Evolutionary conservation across 2,113 vertebrate genomes (phyloP).

Genomic region (Puffinus mauretanicus): DNA sequence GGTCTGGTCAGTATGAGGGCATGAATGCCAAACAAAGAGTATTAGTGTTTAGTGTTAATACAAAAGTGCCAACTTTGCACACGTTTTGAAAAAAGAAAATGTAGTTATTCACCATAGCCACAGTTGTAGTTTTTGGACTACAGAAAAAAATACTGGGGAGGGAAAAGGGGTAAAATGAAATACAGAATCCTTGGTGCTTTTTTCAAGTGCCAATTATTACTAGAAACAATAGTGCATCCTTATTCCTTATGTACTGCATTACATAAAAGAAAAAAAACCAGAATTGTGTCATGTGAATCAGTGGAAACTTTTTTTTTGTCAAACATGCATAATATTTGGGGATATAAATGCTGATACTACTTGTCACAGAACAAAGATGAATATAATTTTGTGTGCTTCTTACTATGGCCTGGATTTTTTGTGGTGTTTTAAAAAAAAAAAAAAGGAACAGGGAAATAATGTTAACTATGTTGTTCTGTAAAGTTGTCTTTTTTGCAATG

Average conservation of each 20-base stretch:
- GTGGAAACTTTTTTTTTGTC: slow-evolving; percentile 63
- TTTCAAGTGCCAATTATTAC: slow-evolving; percentile 71
- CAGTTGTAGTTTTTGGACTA: slow-evolving; percentile 71
- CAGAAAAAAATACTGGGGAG: slow-evolving; percentile 51
- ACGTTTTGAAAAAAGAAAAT: slow-evolving; percentile 78
- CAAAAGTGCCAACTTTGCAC: slow-evolving; percentile 85
- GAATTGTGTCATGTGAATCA: slow-evolving; percentile 64
- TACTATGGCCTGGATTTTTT: slow-evolving; percentile 64
- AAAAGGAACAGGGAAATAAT: slow-evolving; percentile 51
- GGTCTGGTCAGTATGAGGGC: slow-evolving; percentile 79
- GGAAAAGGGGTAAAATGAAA: slow-evolving; percentile 41
- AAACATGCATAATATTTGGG: slow-evolving; percentile 72
- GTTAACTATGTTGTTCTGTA: slow-evolving; percentile 49
- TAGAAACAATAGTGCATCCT: slow-evolving; percentile 69
- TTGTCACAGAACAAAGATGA: slow-evolving; percentile 66
- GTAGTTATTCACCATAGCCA: slow-evolving; percentile 75
- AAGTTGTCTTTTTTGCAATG: slow-evolving; percentile 62
- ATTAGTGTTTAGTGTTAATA: slow-evolving; percentile 82
- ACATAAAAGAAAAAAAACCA: slow-evolving; percentile 43
- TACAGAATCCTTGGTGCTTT: slow-evolving; percentile 67
- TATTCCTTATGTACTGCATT: slow-evolving; percentile 67
- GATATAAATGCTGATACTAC: slow-evolving; percentile 68
- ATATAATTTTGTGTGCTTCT: slow-evolving; percentile 64
- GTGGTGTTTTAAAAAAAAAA: slow-evolving; percentile 32
- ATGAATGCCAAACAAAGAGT: slow-evolving; percentile 79